A percentile compares a stretch with the other conserved stretches of the same genome.
phyloP scores from a whole-genome alignment of 2,113 vertebrate species.

The Carettochelys insculpta region DNA sequence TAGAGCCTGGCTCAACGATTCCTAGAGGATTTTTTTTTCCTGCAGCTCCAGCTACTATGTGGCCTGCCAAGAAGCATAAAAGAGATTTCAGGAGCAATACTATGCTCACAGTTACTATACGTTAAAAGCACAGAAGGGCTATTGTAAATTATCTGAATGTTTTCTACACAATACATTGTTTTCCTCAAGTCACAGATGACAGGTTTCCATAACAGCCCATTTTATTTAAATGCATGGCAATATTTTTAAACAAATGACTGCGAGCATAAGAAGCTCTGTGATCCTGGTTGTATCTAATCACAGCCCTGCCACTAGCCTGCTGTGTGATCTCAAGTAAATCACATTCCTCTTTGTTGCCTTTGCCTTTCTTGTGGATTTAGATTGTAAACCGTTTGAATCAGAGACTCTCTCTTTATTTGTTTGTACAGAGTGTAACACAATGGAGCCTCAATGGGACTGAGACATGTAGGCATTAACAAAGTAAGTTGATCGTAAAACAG shows the following conservation, averaged over 20 bases:
- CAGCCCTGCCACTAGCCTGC: constrained; percentile 7
- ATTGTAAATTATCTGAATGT: constrained; percentile 55
- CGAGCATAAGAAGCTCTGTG: constrained; percentile 46
- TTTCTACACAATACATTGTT: constrained; percentile 66
- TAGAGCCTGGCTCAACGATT: constrained; percentile 65
- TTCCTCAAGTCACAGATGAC: constrained; percentile 55
- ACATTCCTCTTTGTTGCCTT: neutral
- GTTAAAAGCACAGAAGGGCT: constrained; percentile 57
- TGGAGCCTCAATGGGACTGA: neutral
- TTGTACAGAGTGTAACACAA: neutral
- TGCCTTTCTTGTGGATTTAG: neutral
- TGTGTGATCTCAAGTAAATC: constrained; percentile 27
- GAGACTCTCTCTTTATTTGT: neutral
- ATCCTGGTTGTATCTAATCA: constrained; percentile 22
- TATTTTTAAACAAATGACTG: constrained; percentile 66
- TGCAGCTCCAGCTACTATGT: constrained; percentile 48
- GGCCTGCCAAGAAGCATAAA: constrained; percentile 61
- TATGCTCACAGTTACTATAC: constrained; percentile 56
- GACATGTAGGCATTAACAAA: neutral
- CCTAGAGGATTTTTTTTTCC: constrained; percentile 58
- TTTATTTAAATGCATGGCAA: constrained; percentile 61
- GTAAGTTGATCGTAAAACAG: neutral
- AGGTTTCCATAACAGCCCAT: constrained; percentile 45
- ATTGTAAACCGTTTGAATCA: neutral
- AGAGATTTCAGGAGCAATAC: constrained; percentile 67